These are phyloP conservation scores for Aix galericulata DNA, from an alignment of 2,113 vertebrate species.

Conservation along the genomic window DNA sequence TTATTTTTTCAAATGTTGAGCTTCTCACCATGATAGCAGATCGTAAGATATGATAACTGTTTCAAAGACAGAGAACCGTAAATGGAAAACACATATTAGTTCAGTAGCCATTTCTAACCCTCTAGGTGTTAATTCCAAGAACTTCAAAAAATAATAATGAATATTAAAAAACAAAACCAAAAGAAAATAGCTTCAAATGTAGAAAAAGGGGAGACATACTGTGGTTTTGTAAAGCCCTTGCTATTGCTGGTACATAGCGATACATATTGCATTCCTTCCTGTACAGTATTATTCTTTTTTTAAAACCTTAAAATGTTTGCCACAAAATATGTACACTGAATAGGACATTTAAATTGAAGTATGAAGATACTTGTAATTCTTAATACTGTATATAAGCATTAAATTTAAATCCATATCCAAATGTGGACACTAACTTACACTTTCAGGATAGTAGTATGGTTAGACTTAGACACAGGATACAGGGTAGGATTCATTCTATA, in stretches of 20 bases:
- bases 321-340: background rate
- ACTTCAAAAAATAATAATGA: background rate
- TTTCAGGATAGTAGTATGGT: background rate
- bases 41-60: background rate
- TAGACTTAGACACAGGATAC: background rate
- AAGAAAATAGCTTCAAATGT: background rate
- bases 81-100: background rate
- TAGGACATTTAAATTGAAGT: background rate
- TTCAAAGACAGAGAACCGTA: background rate
- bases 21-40: background rate
- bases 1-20: background rate
- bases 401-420: background rate
- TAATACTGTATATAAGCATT: background rate
- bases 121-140: background rate
- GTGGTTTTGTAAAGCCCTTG: background rate
- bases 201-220: background rate
- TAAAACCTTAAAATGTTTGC: background rate
- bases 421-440: background rate
- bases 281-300: background rate
- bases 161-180: background rate
- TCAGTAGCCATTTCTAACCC: background rate
- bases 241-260: background rate
- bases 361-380: background rate
- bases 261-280: background rate
- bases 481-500: background rate